phyloP scores from a whole-genome alignment of 2,113 vertebrate species.

The Connochaetes taurinus region DNA sequence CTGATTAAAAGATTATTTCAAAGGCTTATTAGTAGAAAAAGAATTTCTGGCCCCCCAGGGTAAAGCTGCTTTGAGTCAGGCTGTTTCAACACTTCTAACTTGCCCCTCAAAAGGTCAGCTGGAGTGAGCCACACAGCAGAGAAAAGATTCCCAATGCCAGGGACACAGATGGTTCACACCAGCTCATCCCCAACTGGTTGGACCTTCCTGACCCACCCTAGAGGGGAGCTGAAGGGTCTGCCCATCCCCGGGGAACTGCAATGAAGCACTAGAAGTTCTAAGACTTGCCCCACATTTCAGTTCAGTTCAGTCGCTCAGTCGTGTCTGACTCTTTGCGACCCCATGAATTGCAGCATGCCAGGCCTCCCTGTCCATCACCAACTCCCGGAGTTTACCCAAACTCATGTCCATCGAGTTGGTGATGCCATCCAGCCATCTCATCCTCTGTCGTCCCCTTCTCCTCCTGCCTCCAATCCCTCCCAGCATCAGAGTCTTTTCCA shows the following conservation, averaged over 20 bases:
- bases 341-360: too few relatives aligned
- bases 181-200: neutral
- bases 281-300: neutral
- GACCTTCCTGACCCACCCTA: neutral
- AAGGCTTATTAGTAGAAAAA: slow-evolving; percentile 63
- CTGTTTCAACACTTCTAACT: slow-evolving; percentile 55
- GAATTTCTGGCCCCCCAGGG: slow-evolving; percentile 42
- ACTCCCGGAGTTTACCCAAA: too few relatives aligned
- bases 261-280: neutral
- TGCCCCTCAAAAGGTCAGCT: slow-evolving; percentile 43
- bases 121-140: slow-evolving; percentile 12
- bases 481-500: too few relatives aligned
- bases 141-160: neutral
- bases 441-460: too few relatives aligned
- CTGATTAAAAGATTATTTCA: slow-evolving; percentile 68
- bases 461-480: too few relatives aligned
- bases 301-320: too few relatives aligned
- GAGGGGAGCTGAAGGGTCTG: neutral
- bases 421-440: too few relatives aligned
- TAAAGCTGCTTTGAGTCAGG: slow-evolving; percentile 39
- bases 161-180: neutral
- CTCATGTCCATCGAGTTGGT: too few relatives aligned
- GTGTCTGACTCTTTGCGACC: too few relatives aligned
- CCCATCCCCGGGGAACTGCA: neutral
- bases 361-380: too few relatives aligned